These are phyloP conservation scores for Callyntrura sp. DNA, from an alignment of 2,888 invertebrate genomes.

Conservation along the genomic window DNA sequence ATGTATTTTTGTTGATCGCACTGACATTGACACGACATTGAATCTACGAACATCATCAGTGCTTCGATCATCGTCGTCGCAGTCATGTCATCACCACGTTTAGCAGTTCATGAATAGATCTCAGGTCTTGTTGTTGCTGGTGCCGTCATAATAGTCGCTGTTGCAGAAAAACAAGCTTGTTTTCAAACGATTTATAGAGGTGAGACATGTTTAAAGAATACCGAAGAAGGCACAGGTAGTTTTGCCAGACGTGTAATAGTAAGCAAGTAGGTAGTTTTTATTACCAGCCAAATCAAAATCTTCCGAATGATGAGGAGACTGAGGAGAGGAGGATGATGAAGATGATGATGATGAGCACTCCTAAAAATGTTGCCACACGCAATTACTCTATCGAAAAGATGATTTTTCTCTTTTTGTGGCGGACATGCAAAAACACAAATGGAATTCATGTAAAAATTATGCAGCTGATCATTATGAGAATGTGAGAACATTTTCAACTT, in stretches of 20 bases:
- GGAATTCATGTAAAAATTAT: constrained; percentile 50
- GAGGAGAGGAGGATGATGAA: too few relatives aligned
- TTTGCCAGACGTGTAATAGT: too few relatives aligned
- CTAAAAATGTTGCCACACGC: constrained; percentile 35
- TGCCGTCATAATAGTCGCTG: constrained; percentile 7
- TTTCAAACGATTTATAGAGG: neutral
- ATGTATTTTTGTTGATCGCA: constrained; percentile 55
- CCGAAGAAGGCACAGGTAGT: too few relatives aligned
- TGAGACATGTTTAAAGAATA: neutral
- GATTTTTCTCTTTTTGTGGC: constrained; percentile 12
- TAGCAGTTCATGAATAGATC: constrained; percentile 27
- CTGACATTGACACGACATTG: constrained; percentile 73
- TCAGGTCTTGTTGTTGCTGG: constrained; percentile 15
- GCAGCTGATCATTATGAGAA: constrained; percentile 44
- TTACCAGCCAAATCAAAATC: constrained; percentile 48
- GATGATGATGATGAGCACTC: too few relatives aligned
- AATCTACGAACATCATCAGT: constrained; percentile 21
- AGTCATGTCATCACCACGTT: constrained; percentile 53
- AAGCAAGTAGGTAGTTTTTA: constrained; percentile 6
- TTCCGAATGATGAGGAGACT: constrained; percentile 50
- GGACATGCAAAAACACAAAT: constrained; percentile 11
- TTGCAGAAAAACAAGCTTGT: neutral
- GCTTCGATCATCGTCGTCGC: constrained; percentile 53
- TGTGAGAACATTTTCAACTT: constrained; percentile 28
- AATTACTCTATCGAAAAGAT: constrained; percentile 32